These are phyloP conservation scores for Yponomeuta plumbellus DNA, from an alignment of 2,888 invertebrate genomes.

Conservation along the genomic window DNA sequence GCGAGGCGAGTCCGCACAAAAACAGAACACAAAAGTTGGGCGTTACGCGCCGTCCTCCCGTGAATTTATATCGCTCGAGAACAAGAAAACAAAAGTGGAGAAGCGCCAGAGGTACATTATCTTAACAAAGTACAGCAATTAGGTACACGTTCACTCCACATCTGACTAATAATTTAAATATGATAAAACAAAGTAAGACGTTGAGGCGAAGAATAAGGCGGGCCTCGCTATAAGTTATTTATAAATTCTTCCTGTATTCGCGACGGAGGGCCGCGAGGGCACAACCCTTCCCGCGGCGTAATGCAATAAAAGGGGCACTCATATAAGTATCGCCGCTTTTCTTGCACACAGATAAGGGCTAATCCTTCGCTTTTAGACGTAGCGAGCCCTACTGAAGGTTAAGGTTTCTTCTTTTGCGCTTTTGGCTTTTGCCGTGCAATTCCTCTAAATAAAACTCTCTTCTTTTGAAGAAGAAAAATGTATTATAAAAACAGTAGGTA, in stretches of 20 bases:
- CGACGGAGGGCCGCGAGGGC: conserved; percentile 36
- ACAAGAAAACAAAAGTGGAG: conserved; percentile 76
- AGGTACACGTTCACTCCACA: conserved; percentile 73
- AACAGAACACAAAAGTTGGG: conserved; percentile 68
- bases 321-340: conserved; percentile 72
- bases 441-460: no score
- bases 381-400: conserved; percentile 36
- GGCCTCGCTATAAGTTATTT: conserved; percentile 69
- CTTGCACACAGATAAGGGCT: conserved; percentile 66
- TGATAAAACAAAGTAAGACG: conserved; percentile 74
- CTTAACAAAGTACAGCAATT: conserved; percentile 77
- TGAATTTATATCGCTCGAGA: conserved; percentile 70
- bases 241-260: conserved; percentile 65
- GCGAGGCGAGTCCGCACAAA: conserved; percentile 64
- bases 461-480: no score
- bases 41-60: conserved; percentile 56
- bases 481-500: no score
- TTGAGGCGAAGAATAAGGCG: conserved; percentile 65
- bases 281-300: conserved; percentile 65
- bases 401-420: conserved; percentile 34
- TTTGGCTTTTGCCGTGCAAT: conserved; percentile 27
- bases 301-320: conserved; percentile 75
- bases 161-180: conserved; percentile 77
- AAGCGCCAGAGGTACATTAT: conserved; percentile 75
- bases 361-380: conserved; percentile 56